Conservation (phyloP, 2,113 vertebrate genomes). For the Neodontobutis hainanensis region DNA sequence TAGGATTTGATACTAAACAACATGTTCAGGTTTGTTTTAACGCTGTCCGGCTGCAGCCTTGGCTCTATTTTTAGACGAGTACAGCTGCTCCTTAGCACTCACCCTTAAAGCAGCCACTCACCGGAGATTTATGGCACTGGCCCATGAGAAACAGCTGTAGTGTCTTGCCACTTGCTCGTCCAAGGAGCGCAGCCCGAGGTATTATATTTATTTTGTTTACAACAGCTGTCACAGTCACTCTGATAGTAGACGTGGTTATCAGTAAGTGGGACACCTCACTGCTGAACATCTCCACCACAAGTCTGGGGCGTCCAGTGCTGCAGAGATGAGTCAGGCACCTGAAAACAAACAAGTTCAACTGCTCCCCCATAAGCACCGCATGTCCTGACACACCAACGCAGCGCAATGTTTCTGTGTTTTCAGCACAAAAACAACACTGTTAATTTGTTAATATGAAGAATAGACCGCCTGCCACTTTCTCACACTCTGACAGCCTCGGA, state of each 20-base stretch:
- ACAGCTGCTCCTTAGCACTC: conserved; percentile 74
- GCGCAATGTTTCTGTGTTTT: conserved; percentile 17
- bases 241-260: conserved; percentile 34
- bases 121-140: conserved; percentile 67
- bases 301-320: conserved; percentile 41
- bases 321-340: conserved; percentile 68
- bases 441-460: too few relatives aligned
- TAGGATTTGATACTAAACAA: conserved; percentile 60
- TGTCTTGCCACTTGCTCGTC: conserved; percentile 48
- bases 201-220: conserved; percentile 25
- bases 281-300: conserved; percentile 42
- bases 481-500: too few relatives aligned
- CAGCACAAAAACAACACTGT: conserved; percentile 19
- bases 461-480: too few relatives aligned
- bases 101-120: conserved; percentile 66
- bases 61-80: conserved; percentile 70
- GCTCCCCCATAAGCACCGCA: conserved; percentile 32
- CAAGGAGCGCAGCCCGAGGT: conserved; percentile 21
- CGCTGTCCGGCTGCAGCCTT: conserved; percentile 60
- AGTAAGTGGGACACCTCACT: conserved; percentile 37
- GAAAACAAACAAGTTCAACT: conserved; percentile 45
- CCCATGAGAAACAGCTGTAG: conserved; percentile 68
- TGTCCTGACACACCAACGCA: conserved; percentile 34
- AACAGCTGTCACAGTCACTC: conserved; percentile 36
- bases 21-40: conserved; percentile 51